Base-by-base conservation (phyloP, 1,140 invertebrate genomes). In the Ceratina japonica region DNA sequence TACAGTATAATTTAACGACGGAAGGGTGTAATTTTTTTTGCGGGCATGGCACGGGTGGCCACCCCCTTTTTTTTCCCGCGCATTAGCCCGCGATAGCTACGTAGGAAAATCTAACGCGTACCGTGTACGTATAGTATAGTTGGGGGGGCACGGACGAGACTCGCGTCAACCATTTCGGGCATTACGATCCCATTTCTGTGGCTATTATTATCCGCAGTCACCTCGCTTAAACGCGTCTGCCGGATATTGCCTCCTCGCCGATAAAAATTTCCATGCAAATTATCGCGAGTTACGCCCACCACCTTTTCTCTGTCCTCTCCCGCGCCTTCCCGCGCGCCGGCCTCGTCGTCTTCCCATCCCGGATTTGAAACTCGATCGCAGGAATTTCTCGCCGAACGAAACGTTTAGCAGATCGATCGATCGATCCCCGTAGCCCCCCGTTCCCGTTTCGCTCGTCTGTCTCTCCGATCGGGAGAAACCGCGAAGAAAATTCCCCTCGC, bases 251-350 rank as follows among this genome's bases (percentile, higher is more conserved):
- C 86, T 79, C 80, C 52, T 83, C 80, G 73, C 81, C 87, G 85
- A 87, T 86, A 87, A 87, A 88, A 88, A 88, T 88, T 88, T 87
- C 86, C 86, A 88, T 88, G 86, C 87, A 88, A 88, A 88, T 88
- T 88, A 87, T 88, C 81, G 75, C 75, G 79, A 81, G 85, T 77
- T 82, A 88, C 87, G 87, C 87, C 87, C 86, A 86, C 81, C 64
- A 62, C 62, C 68, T 66, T 64, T 72, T 73, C 61, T 77, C 66
- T 65, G 68, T 22, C 59, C n/a, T 27, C 56, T 27, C n/a, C n/a
- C n/a, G n/a, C 27, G 27, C 27, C 27, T 31, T 31, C 27, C 27
- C 27, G 1, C 27, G 2, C 27, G n/a, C n/a, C n/a, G n/a, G n/a
- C n/a, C n/a, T n/a, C n/a, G n/a, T 4, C 27, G 27, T 31, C 27